Conservation (phyloP, 2,797 vertebrate genomes). For the Diceros bicornis region DNA sequence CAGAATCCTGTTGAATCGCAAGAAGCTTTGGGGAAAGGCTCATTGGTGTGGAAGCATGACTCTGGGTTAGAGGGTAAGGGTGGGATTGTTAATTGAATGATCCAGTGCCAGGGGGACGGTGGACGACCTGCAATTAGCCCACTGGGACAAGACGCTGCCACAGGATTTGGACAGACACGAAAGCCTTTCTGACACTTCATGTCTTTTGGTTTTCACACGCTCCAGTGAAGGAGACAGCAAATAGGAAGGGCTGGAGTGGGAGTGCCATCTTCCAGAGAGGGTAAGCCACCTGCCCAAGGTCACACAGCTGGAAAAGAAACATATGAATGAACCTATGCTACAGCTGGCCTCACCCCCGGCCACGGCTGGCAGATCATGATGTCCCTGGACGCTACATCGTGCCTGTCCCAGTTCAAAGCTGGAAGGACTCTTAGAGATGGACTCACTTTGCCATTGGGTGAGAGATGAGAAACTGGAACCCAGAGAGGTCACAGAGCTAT, state of each 20-base stretch:
- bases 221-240: not conserved
- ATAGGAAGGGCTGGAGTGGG: not conserved
- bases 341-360: no score
- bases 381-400: no score
- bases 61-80: not conserved
- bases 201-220: not conserved
- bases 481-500: not conserved
- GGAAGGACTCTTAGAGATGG: no score
- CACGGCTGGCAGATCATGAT: not conserved
- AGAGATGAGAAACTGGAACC: not conserved
- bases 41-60: not conserved
- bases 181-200: not conserved
- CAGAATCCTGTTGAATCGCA: no score
- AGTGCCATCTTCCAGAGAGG: not conserved
- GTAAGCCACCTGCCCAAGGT: not conserved
- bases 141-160: no score
- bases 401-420: no score
- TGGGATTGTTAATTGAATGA: no score
- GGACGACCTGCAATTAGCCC: not conserved
- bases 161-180: not conserved
- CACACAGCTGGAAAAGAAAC: not conserved
- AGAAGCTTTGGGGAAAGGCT: not conserved
- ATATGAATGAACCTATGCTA: not conserved
- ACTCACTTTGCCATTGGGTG: no score
- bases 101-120: rapidly evolving